Percentiles rank a stretch among this genome's conserved stretches.
These are phyloP conservation scores for Gadus macrocephalus DNA, from an alignment of 2,113 vertebrate species.

Conservation along the genomic window DNA sequence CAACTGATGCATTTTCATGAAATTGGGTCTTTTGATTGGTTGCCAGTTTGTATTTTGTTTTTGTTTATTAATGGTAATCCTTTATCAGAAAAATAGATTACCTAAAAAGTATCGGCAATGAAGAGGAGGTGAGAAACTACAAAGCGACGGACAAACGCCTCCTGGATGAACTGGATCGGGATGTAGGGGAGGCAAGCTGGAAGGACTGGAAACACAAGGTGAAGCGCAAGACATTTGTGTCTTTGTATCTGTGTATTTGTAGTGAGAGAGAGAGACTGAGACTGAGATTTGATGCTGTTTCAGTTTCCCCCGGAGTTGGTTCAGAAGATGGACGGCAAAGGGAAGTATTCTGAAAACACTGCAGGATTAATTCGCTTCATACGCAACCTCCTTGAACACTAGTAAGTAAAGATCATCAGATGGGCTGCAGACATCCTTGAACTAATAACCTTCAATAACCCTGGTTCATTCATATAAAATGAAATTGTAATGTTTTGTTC, in stretches of 20 bases:
- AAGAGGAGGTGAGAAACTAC: constrained; percentile 22
- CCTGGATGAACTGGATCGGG: constrained; percentile 14
- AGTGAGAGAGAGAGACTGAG: neutral
- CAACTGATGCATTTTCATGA: neutral
- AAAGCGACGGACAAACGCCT: constrained; percentile 12
- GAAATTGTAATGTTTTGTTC: too few relatives aligned
- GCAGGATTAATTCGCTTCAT: constrained; percentile 54
- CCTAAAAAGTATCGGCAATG: constrained; percentile 39
- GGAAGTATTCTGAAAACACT: constrained; percentile 44
- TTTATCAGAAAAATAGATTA: constrained; percentile 49
- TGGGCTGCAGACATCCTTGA: neutral
- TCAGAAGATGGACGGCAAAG: constrained; percentile 31
- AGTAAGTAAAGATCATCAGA: constrained; percentile 40
- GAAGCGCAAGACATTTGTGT: too few relatives aligned
- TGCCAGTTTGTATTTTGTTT: neutral
- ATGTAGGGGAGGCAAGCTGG: constrained; percentile 35
- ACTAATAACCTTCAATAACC: too few relatives aligned
- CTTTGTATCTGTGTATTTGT: too few relatives aligned
- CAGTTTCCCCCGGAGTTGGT: constrained; percentile 49
- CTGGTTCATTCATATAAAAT: too few relatives aligned
- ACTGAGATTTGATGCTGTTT: neutral
- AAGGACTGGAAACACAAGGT: constrained; percentile 59
- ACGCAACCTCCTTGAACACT: constrained; percentile 47
- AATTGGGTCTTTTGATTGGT: neutral
- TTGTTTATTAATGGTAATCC: neutral